A percentile compares a stretch with the other conserved stretches of the same genome.
phyloP scores from a whole-genome alignment of 2,888 invertebrate genomes.

The Agrotis puta region DNA sequence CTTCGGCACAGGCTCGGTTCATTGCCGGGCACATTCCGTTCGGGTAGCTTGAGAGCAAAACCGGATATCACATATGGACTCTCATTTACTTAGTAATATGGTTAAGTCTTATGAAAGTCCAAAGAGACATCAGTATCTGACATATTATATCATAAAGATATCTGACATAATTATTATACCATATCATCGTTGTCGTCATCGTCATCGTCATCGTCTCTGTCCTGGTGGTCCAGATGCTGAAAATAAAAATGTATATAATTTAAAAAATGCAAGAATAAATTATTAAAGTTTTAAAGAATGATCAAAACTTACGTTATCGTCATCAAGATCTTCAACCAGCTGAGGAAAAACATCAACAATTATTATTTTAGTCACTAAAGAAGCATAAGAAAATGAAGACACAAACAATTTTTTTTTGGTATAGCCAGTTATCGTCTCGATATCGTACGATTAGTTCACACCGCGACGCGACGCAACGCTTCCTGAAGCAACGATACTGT shows the following conservation, averaged over 20 bases:
- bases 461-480: too few species aligned
- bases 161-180: conserved; percentile 40
- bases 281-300: not conserved
- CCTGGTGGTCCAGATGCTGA: conserved; percentile 12
- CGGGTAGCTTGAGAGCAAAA: conserved; percentile 60
- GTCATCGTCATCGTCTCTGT: conserved; percentile 27
- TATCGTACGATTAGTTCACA: too few species aligned
- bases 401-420: not conserved
- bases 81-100: conserved; percentile 3
- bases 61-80: conserved; percentile 40
- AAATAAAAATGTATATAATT: too few species aligned
- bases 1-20: conserved; percentile 54
- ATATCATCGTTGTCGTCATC: conserved; percentile 32
- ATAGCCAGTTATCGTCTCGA: conserved; percentile 5
- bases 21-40: conserved; percentile 57
- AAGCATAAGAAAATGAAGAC: not conserved
- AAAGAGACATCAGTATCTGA: not conserved
- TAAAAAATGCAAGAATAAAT: not conserved
- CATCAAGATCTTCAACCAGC: conserved; percentile 39
- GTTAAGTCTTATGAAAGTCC: not conserved
- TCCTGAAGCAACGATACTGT: too few species aligned
- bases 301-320: conserved; percentile 40
- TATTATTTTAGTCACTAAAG: not conserved
- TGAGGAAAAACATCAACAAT: conserved; percentile 10
- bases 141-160: too few species aligned